Evolutionary conservation across 2,888 invertebrate species (phyloP), one percentile per base, ranked within the genome.

Genomic region (Ornithoptera alexandrae): DNA sequence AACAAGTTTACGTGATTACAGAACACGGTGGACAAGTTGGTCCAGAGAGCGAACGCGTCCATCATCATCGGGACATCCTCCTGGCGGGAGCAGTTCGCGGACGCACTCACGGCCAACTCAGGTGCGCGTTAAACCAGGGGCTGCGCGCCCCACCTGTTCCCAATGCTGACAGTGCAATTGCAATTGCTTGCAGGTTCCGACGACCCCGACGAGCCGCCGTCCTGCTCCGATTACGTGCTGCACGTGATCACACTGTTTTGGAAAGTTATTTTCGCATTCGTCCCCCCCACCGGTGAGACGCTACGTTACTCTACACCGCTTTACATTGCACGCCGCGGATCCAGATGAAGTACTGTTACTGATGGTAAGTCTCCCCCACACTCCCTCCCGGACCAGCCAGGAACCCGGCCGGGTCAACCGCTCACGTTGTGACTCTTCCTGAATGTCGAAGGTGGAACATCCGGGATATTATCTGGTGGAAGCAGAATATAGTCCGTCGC

Each of bases 61-160:
- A 94, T 99, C 74, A 95, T 99, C 74, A 95, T 97, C 77, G 96
- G 99, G 72, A 98, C 99, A 22, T 98, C 98, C n/a, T 98, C 98
- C 0, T 99, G 99, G 99, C 97, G 97, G 86, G 99, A 99, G 84
- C 99, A 99, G 91, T 99, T 99, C 86, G 94, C 97, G 80, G 99
- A 99, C 89, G 99, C 99, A 57, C 93, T 99, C 74, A 98, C 98
- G 60, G 98, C 99, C 66, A 97, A 96, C 82, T 95, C 98, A 81
- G 98, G 98, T 95, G 56, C 39, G 10, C 39, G 7, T 7, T 2
- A 10, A 5, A 3, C 30, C 30, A 5, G 30, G 30, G 3, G 30
- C 53, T 12, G 53, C 53, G 17, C 53, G 18, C 53, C 1, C 17
- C 18, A 2, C 1, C 39, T 7, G 39, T 7, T 7, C 8, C 39